phyloP scores from a whole-genome alignment of 2,113 vertebrate genomes.

The Tenebrosternarchus preto region DNA sequence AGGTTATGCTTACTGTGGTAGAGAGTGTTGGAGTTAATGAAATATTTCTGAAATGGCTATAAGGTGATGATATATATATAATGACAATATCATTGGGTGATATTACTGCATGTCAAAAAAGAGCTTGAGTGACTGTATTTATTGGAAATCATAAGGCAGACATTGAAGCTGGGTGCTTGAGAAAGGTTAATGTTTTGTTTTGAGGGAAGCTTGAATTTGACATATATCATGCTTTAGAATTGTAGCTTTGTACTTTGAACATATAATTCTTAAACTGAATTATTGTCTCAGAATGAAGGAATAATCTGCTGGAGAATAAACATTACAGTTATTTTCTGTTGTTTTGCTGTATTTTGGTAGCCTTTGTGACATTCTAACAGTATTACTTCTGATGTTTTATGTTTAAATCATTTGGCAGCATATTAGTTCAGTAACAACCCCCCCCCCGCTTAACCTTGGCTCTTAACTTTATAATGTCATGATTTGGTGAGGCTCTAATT shows the following conservation, averaged over 20 bases:
- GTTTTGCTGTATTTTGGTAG: neutral
- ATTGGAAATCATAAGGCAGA: neutral
- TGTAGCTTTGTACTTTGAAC: neutral
- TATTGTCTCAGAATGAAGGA: neutral
- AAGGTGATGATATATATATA: neutral
- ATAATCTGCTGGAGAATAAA: neutral
- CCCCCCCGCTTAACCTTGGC: too few species aligned
- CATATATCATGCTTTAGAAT: neutral
- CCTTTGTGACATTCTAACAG: neutral
- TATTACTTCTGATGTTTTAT: neutral
- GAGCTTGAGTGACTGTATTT: conserved; percentile 3
- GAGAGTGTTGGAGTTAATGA: neutral
- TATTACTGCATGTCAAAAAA: neutral
- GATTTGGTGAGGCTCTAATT: neutral
- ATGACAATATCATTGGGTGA: too few species aligned
- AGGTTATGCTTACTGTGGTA: neutral
- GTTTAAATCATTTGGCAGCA: neutral
- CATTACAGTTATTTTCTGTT: neutral
- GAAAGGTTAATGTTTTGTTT: conserved; percentile 3
- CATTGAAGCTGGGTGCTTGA: neutral
- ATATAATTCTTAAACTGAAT: neutral
- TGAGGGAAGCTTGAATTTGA: neutral
- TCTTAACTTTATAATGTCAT: neutral
- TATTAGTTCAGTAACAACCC: neutral
- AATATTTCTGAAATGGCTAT: neutral